Percentiles rank a stretch among this genome's conserved stretches.
These are phyloP conservation scores for Eustalomyia histrio DNA, from an alignment of 2,888 invertebrate species.

Conservation along the genomic window DNA sequence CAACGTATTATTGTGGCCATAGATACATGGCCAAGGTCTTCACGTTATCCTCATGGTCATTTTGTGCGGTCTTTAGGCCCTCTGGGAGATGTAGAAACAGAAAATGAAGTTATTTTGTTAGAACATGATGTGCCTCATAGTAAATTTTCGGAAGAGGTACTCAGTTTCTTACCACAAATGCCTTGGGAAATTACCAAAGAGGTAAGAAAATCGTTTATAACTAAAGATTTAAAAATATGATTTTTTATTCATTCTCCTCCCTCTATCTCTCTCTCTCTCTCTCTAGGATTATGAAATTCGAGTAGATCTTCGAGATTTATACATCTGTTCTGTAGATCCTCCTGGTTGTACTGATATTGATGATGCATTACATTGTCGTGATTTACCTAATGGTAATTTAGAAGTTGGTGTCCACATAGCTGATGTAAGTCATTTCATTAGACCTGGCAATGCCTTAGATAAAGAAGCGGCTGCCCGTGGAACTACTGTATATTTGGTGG, in stretches of 20 bases:
- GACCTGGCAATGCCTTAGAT: conserved; percentile 95
- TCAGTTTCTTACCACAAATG: conserved; percentile 92
- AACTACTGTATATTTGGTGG: conserved; percentile 97
- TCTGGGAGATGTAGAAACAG: conserved; percentile 95
- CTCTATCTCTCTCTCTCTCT: conserved; percentile 39
- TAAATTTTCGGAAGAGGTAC: conserved; percentile 95
- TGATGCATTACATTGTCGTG: conserved; percentile 95
- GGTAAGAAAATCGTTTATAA: conserved; percentile 79
- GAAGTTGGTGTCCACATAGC: conserved; percentile 99
- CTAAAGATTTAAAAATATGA: too few species aligned
- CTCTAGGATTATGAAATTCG: conserved; percentile 87
- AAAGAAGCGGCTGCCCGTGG: conserved; percentile 95
- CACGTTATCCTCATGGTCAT: conserved; percentile 96
- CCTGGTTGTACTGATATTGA: conserved; percentile 99
- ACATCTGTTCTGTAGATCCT: conserved; percentile 97
- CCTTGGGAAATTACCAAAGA: conserved; percentile 94
- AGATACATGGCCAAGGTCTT: conserved; percentile 97
- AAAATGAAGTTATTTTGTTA: conserved; percentile 96
- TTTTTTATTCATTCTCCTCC: conserved; percentile 1
- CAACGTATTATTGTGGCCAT: conserved; percentile 97
- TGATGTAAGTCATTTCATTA: conserved; percentile 98
- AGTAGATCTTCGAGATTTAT: conserved; percentile 90
- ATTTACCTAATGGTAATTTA: conserved; percentile 85
- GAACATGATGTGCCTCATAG: conserved; percentile 99
- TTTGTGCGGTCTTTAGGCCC: conserved; percentile 95